Base-by-base conservation (phyloP, 2,888 invertebrate species). In the Pandemis corylana region DNA sequence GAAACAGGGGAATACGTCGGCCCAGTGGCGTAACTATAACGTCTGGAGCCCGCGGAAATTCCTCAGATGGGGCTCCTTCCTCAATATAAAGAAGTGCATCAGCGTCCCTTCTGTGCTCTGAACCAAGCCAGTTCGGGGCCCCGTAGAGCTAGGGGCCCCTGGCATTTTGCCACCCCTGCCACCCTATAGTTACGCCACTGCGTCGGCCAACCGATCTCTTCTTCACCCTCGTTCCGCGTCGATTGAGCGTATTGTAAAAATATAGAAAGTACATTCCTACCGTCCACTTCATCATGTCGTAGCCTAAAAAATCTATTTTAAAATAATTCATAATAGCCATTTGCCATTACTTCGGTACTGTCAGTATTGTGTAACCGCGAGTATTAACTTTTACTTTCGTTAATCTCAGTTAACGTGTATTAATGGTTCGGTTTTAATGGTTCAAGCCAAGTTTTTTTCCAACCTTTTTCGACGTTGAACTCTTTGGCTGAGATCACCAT, bases 351-450 rank as follows among this genome's bases (percentile, higher is more conserved):
- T 49, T 28, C 28, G 65, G 12, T 20, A 65, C 44, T 64, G 65
- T 49, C 65, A 49, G 49, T 65, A 46, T 65, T 65, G 65, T 7
- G 65, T 65, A 65, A 65, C 49, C 36, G 41, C n/a, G 7, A 3
- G 65, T 65, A 49, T 65, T 49, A 49, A 65, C 65, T 65, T 65
- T 65, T 65, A 65, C 65, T 65, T 65, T 65, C 65, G 44, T 65
- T 51, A 65, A 65, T 65, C 65, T 65, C 28, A 49, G 65, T 65
- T 65, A 65, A 65, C 56, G 56, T 20, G 15, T 20, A 53, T 49
- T 49, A 10, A 64, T 64, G 64, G 44, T 64, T 44, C 10, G 46
- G 12, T 65, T 28, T 64, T 20, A n/a, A 65, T n/a, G 49, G 28
- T 28, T 46, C 20, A 51, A 46, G 46, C 12, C 12, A 10, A 4